A percentile compares a stretch with the other conserved stretches of the same genome.
phyloP scores from a whole-genome alignment of 2,797 vertebrate species.

The Chelmon rostratus region DNA sequence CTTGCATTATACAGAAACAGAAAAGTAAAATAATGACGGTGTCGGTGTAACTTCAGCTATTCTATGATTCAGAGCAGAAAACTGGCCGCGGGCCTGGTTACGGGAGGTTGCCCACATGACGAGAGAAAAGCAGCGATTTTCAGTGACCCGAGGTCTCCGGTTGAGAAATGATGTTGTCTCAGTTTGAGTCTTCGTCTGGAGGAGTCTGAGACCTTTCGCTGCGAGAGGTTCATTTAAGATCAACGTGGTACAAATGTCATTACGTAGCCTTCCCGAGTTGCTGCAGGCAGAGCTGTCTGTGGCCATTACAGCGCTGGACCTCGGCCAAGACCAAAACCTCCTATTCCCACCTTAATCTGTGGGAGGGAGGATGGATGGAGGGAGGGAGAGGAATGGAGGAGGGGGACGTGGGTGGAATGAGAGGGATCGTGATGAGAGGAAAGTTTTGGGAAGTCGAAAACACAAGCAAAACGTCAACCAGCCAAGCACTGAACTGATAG shows the following conservation, averaged over 20 bases:
- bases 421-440: conserved; percentile 35
- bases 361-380: conserved; percentile 62
- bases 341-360: conserved; percentile 81
- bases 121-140: conserved; percentile 26
- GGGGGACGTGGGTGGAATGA: conserved; percentile 51
- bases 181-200: conserved; percentile 50
- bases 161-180: conserved; percentile 47
- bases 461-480: conserved; percentile 51
- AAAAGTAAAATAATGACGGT: background rate
- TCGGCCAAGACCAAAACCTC: conserved; percentile 76
- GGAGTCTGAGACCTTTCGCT: conserved; percentile 34
- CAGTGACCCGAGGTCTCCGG: conserved; percentile 24
- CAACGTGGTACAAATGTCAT: conserved; percentile 65
- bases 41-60: conserved; percentile 10
- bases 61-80: conserved; percentile 7
- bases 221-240: conserved; percentile 53
- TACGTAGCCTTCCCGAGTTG: conserved; percentile 48
- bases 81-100: conserved; percentile 18
- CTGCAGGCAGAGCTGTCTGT: conserved; percentile 58
- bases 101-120: conserved; percentile 11
- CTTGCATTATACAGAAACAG: background rate
- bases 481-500: conserved; percentile 37
- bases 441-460: conserved; percentile 34
- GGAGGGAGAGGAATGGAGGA: conserved; percentile 36
- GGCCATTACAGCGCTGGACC: conserved; percentile 72